Base-by-base conservation (phyloP, 2,113 vertebrate genomes). In the Indicator maculatus region DNA sequence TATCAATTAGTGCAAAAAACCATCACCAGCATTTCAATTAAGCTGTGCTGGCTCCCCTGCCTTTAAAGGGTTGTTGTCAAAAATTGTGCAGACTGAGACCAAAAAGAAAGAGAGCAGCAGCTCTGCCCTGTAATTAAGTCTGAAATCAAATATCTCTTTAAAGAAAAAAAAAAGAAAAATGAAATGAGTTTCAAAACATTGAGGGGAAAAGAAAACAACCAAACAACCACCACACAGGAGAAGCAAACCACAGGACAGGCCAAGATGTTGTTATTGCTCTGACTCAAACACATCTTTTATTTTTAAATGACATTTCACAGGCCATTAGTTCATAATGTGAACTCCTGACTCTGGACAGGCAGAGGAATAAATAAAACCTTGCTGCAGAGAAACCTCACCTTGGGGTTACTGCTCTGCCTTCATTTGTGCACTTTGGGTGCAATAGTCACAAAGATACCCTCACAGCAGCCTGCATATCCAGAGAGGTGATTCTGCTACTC, bases 21-120 rank as follows among this genome's bases (percentile, higher is more conserved):
- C 90, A 86, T 93, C 86, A 93, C 88, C 86, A 96, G 96, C 95
- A 96, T 96, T 95, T 94, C 96, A 96, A 96, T 94, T 94, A 96
- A 96, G 79, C 86, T 70, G 61, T 56, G 55, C 41, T 80, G 79
- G 67, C 84, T 65, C 93, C 74, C 65, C 80, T 94, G 78, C 72
- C 76, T 95, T 93, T 93, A 94, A 96, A 96, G 61, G 21, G 89
- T 83, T 96, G 94, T 93, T 93, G 88, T 96, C 81, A 96, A 94
- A 94, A 94, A 96, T 93, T 86, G 92, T 92, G 66, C 56, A 94
- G 96, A 96, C 77, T 93, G 93, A 96, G 91, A 89, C 85, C 93
- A 94, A 94, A 94, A 94, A 28, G 53, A 55, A 14, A 28, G 13
- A 28, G 14, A 28, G 24, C 11, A 28, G 93, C 89, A 81, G 53